Evolutionary conservation across 1,140 invertebrate species (phyloP), one percentile per base, ranked within the genome.

Genomic region (Manduca sexta): DNA sequence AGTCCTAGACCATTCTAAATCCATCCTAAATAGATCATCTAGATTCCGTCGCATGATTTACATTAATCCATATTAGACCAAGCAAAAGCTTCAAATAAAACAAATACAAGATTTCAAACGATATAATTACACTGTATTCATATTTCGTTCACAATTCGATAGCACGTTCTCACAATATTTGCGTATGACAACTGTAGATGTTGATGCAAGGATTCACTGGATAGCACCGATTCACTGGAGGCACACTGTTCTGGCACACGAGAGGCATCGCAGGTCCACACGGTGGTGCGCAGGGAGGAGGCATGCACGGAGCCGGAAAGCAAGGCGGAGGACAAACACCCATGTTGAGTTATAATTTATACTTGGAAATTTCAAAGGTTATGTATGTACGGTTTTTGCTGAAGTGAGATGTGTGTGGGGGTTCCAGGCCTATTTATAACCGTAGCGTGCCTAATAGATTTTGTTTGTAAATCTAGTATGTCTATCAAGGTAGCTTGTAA

Each of bases 131-230:
- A 42, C n/a, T 21, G 17, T 42, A 26, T 26, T 26, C 21, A 26
- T 3, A 8, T 26, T 26, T 8, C 4, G 4, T 5, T 3, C 21
- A 26, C 21, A 0, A 26, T 26, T 3, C 21, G 8, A 31, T 14
- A 26, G 4, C 30, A 17, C 15, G 44, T 8, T n/a, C 41, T 66
- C 64, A 83, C 74, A 81, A 64, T 15, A 83, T 78, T 42, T 83
- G 79, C 3, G 79, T 83, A 34, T 77, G 56, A 40, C 79, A 81
- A 44, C 79, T 83, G 58, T 81, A 83, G 34, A 83, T 83, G 44
- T 83, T 83, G 52, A 83, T 79, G 56, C 77, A 81, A 0, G 77
- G 77, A 34, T 74, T 74, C 34, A 77, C 59, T 15, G 67, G 48
- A 43, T 65, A 69, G 18, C 56, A 61, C 30, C 72, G 69, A 13